Percentiles rank a stretch among this genome's conserved stretches.
These are phyloP conservation scores for Drosophila subobscura DNA, from an alignment of 1,140 invertebrate genomes.

Conservation along the genomic window DNA sequence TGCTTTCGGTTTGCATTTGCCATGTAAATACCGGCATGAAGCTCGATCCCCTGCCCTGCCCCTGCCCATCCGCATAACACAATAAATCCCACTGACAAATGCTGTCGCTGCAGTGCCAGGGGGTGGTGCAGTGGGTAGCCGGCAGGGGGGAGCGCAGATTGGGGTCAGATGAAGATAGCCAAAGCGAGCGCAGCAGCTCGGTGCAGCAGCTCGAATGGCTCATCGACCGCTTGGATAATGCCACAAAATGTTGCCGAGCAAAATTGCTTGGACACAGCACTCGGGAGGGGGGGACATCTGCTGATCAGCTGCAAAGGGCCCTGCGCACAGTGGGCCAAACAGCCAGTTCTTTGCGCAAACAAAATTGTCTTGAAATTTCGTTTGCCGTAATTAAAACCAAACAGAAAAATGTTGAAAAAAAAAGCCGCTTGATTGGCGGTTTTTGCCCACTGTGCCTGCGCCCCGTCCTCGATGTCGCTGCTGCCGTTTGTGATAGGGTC, in stretches of 20 bases:
- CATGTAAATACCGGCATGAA: background rate
- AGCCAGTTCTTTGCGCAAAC: no score
- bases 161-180: conserved; percentile 25
- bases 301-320: no score
- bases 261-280: conserved; percentile 10
- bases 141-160: conserved; percentile 13
- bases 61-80: conserved; percentile 29
- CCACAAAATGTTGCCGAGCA: conserved; percentile 27
- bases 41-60: background rate
- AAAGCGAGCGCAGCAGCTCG: background rate
- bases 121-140: background rate
- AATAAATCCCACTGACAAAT: conserved; percentile 75
- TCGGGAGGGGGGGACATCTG: no score
- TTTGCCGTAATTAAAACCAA: no score
- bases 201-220: conserved; percentile 32
- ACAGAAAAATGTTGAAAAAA: no score
- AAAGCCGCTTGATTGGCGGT: no score
- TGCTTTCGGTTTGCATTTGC: conserved; percentile 18
- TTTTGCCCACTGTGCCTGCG: no score
- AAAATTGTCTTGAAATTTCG: no score
- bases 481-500: no score
- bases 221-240: conserved; percentile 18
- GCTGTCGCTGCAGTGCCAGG: conserved; percentile 54
- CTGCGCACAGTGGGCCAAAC: no score
- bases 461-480: no score